A percentile compares a stretch with the other conserved stretches of the same genome.
These are phyloP conservation scores for Geococcyx californianus DNA, from an alignment of 2,113 vertebrate species.

Conservation along the genomic window DNA sequence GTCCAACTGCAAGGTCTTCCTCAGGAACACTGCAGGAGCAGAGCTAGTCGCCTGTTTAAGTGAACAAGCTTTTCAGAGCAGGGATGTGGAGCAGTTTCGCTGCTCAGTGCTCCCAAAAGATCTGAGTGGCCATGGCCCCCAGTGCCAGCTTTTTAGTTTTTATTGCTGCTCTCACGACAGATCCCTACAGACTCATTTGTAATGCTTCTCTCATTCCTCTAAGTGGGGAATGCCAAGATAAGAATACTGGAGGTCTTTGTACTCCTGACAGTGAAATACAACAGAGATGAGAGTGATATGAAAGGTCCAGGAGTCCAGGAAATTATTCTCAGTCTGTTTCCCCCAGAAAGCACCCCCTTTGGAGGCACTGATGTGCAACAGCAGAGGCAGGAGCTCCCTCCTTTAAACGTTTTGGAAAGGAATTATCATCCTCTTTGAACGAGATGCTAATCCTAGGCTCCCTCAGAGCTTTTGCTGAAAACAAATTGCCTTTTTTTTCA, in stretches of 20 bases:
- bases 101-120: background rate
- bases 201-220: background rate
- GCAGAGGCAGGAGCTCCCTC: background rate
- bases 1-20: background rate
- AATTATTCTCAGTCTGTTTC: background rate
- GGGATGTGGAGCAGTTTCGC: background rate
- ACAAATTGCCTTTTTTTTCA: background rate
- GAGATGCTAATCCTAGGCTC: background rate
- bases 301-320: background rate
- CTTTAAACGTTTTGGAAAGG: background rate
- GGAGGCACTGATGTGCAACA: background rate
- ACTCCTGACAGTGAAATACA: background rate
- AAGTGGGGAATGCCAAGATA: background rate
- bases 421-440: background rate
- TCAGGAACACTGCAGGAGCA: background rate
- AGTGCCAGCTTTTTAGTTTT: background rate
- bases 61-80: background rate
- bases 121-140: background rate
- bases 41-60: background rate
- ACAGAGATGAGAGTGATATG: background rate
- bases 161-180: background rate
- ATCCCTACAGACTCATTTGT: background rate
- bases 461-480: background rate
- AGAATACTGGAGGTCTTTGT: slow-evolving; percentile 21
- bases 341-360: background rate